Percentiles rank a stretch among this genome's conserved stretches.
These are phyloP conservation scores for Drosophila varians DNA, from an alignment of 1,140 invertebrate genomes.

Conservation along the genomic window DNA sequence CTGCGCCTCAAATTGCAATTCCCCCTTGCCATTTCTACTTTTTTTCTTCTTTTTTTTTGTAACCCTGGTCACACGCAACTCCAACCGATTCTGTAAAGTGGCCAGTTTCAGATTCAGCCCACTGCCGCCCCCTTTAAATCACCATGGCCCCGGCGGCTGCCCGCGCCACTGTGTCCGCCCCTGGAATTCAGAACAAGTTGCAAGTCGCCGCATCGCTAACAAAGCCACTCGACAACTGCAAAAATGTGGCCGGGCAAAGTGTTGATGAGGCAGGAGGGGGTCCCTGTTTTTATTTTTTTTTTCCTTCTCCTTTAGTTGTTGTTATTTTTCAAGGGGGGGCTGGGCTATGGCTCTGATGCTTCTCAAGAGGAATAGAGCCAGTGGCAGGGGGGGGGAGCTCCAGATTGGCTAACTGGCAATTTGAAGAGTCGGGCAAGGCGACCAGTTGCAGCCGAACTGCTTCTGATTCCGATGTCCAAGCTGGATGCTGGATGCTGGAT, in stretches of 20 bases:
- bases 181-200: constrained; percentile 57
- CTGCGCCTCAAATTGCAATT: constrained; percentile 41
- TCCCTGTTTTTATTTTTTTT: constrained; percentile 6
- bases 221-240: constrained; percentile 74
- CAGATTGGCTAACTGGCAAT: constrained; percentile 60
- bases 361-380: constrained; percentile 4
- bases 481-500: constrained; percentile 26
- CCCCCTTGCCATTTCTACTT: constrained; percentile 17
- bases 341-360: not conserved
- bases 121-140: constrained; percentile 4
- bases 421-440: constrained; percentile 53
- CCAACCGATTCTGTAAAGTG: constrained; percentile 27
- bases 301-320: constrained; percentile 13
- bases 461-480: constrained; percentile 21
- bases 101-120: constrained; percentile 38
- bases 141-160: constrained; percentile 13
- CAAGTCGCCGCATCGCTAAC: constrained; percentile 61
- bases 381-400: not conserved
- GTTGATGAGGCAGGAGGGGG: constrained; percentile 26
- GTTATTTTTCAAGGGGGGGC: not conserved
- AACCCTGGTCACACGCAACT: constrained; percentile 35
- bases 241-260: constrained; percentile 60
- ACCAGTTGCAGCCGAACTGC: constrained; percentile 45
- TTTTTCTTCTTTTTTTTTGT: constrained; percentile 26
- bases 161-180: not conserved